Conservation (phyloP, 1,140 invertebrate genomes). For the Micrasema longulum region DNA sequence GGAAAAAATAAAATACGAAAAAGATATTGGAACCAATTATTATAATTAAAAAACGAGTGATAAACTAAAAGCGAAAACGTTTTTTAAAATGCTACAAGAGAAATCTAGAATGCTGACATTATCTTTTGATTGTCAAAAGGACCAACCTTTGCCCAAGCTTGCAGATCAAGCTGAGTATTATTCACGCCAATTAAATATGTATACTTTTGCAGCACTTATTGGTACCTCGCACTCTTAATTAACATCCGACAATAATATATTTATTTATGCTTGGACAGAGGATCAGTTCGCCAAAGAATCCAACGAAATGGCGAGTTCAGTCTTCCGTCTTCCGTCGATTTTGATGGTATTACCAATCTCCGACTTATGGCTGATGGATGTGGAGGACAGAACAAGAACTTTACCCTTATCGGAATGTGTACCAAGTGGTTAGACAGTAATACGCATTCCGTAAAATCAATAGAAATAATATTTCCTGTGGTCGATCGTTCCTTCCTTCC, state of each 20-base stretch:
- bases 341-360: no score
- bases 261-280: conserved; percentile 58
- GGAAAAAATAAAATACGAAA: conserved; percentile 3
- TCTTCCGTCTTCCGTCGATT: no score
- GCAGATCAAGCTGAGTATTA: conserved; percentile 58
- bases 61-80: neutral
- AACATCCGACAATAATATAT: conserved; percentile 50
- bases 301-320: conserved; percentile 56
- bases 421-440: no score
- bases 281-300: conserved; percentile 54
- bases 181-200: conserved; percentile 57
- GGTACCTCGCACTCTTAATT: conserved; percentile 45
- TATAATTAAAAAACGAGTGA: neutral
- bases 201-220: conserved; percentile 57
- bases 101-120: conserved; percentile 45
- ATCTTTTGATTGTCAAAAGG: conserved; percentile 58
- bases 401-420: no score
- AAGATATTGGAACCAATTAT: neutral
- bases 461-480: no score
- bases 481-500: no score
- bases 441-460: no score
- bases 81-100: conserved; percentile 6
- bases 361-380: no score
- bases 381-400: no score
- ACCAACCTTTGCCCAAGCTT: conserved; percentile 56